Conservation (phyloP, 2,888 invertebrate species). For the Apamea crenata region DNA sequence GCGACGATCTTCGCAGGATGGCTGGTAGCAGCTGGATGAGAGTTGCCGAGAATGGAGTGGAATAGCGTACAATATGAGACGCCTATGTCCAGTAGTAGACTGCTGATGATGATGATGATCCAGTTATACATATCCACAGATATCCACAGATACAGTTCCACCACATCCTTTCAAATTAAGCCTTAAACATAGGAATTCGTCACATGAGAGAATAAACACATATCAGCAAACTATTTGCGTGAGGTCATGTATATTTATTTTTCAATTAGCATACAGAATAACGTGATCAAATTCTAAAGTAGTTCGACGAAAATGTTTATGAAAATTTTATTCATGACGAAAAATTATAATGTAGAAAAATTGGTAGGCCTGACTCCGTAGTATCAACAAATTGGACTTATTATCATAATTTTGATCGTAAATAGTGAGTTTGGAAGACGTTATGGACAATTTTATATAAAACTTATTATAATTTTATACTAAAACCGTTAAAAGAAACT, state of each 20-base stretch:
- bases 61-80: too few relatives aligned
- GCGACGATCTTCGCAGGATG: too few relatives aligned
- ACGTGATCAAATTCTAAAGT: conserved; percentile 22
- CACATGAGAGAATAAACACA: neutral
- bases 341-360: conserved; percentile 20
- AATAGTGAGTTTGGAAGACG: conserved; percentile 22
- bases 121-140: too few relatives aligned
- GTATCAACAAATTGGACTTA: conserved; percentile 43
- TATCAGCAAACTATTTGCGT: neutral
- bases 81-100: too few relatives aligned
- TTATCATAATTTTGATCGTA: conserved; percentile 40
- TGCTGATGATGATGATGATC: neutral
- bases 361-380: conserved; percentile 18
- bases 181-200: neutral
- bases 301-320: conserved; percentile 18
- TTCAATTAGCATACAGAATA: conserved; percentile 24
- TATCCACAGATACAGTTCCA: too few relatives aligned
- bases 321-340: conserved; percentile 43
- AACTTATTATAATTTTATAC: conserved; percentile 1
- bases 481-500: neutral
- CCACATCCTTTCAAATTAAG: neutral
- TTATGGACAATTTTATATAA: neutral
- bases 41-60: too few relatives aligned
- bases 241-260: conserved; percentile 13
- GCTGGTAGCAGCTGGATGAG: too few relatives aligned